These are phyloP conservation scores for Psephotus haematonotus DNA, from an alignment of 2,113 vertebrate genomes.

Conservation along the genomic window DNA sequence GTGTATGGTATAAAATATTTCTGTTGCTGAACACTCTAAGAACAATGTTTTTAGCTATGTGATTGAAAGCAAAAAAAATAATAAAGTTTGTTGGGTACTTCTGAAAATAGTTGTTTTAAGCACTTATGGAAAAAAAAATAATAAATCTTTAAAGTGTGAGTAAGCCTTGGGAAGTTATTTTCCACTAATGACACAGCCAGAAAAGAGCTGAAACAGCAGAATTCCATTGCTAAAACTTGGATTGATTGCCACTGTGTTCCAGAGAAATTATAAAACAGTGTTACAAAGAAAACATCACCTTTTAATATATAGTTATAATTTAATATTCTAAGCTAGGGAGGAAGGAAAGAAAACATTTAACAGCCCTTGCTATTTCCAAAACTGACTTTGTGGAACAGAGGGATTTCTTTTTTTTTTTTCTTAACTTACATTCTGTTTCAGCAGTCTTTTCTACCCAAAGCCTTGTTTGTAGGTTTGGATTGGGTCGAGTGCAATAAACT, in stretches of 20 bases:
- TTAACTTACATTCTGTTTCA: not conserved
- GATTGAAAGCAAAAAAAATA: conserved; percentile 15
- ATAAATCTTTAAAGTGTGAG: conserved; percentile 37
- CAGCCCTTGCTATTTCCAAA: not conserved
- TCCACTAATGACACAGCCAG: conserved; percentile 39
- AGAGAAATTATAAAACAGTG: too few species aligned
- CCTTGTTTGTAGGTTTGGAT: not conserved
- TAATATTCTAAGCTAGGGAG: conserved; percentile 30
- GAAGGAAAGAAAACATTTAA: not conserved
- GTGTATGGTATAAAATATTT: not conserved
- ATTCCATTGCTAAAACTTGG: conserved; percentile 41
- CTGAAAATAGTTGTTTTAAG: conserved; percentile 62
- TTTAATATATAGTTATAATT: conserved; percentile 47
- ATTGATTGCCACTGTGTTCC: conserved; percentile 40
- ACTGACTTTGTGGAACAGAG: not conserved
- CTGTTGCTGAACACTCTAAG: not conserved
- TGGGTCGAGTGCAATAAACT: not conserved
- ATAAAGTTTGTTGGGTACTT: conserved; percentile 43
- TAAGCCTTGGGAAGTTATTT: conserved; percentile 59
- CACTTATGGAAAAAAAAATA: not conserved
- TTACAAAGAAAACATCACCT: conserved; percentile 44
- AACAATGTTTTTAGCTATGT: conserved; percentile 12
- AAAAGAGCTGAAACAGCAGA: conserved; percentile 65
- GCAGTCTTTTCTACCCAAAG: not conserved
- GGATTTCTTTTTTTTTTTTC: not conserved